A percentile compares a stretch with the other conserved stretches of the same genome.
phyloP scores from a whole-genome alignment of 2,113 vertebrate species.

The Oreochromis spilurus region DNA sequence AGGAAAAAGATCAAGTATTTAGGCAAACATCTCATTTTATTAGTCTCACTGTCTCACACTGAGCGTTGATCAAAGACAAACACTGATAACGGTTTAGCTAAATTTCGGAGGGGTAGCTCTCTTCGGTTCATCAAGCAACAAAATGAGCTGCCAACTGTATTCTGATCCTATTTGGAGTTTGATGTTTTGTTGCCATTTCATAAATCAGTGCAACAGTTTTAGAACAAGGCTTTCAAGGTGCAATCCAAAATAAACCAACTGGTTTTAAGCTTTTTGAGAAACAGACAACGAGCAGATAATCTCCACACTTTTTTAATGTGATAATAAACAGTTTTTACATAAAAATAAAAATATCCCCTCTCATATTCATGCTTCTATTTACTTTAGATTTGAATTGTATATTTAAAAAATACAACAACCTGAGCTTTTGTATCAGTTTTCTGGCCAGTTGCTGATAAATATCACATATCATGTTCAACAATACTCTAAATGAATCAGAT shows the following conservation, averaged over 20 bases:
- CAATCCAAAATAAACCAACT: background rate
- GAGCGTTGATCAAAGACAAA: background rate
- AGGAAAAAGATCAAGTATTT: background rate
- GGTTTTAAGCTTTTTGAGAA: background rate
- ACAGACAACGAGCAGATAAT: background rate
- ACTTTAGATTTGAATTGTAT: background rate
- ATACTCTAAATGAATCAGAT: background rate
- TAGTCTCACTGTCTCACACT: background rate
- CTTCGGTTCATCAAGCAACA: background rate
- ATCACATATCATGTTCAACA: background rate
- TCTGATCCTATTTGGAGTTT: background rate
- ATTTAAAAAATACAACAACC: background rate
- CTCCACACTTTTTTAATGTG: background rate
- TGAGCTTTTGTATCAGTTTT: background rate
- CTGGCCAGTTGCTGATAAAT: background rate
- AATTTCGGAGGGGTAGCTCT: background rate
- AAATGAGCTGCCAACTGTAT: background rate
- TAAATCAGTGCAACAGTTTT: background rate
- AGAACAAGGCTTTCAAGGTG: background rate
- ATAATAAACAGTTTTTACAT: background rate
- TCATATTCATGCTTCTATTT: background rate
- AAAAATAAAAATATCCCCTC: background rate
- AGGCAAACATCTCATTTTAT: background rate
- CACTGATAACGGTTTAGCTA: background rate
- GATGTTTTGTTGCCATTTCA: background rate